Base-by-base conservation (phyloP, 2,888 invertebrate genomes). In the Ectemnius cavifrons region DNA sequence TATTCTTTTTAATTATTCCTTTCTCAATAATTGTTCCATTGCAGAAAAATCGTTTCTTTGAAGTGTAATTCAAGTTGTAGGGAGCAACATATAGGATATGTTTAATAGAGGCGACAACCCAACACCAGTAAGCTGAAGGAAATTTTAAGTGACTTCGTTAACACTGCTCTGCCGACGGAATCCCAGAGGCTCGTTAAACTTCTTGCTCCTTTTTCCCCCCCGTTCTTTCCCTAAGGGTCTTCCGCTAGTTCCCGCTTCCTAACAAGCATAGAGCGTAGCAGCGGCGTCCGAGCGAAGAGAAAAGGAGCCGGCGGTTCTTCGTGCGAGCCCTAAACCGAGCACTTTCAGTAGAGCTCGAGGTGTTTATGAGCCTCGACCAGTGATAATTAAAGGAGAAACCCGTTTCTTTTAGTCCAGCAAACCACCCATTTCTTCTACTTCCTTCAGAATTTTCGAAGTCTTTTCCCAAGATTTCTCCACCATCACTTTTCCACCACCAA, bases 151-250 rank as follows among this genome's bases (percentile, higher is more conserved):
- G 49, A 75, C 47, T 69, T 79, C 71, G 58, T 75, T 65, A 71
- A 56, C 58, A 57, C 18, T 47, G n/a, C 60, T 58, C 23, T 23
- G 37, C 8, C 66, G 59, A 28, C 37, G 27, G 52, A n/a, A 65
- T 57, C 45, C 37, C 16, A 16, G 45, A 18, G 45, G 16, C 63
- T 78, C 69, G 78, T 79, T 79, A 79, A 78, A 61, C 8, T 52
- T 23, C 37, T 23, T 20, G 4, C 45, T 58, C 63, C 60, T 57
- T 63, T 63, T 37, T 46, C 46, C 23, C 27, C 52, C 59, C 56
- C n/a, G n/a, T 52, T 16, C 14, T 52, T 52, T 78, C 71, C 74
- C 78, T 79, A 79, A 78, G 57, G 5, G 46, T 18, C 37, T 45
- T 20, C 2, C 52, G 47, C 63, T 56, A 46, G 63, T 63, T 28